phyloP scores from a whole-genome alignment of 2,797 vertebrate genomes.

The Meda fulgida region DNA sequence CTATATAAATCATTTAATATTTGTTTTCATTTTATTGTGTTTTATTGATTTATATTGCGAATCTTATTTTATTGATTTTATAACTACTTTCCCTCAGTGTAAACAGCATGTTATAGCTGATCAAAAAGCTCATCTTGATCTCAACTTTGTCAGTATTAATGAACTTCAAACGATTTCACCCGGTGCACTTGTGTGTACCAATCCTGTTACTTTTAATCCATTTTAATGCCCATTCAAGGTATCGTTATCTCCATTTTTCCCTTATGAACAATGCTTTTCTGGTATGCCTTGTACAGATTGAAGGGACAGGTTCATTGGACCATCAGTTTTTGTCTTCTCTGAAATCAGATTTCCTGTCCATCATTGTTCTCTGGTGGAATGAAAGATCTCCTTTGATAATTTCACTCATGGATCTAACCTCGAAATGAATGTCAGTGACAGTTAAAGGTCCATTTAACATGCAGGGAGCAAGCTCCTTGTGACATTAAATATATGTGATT shows the following conservation, averaged over 20 bases:
- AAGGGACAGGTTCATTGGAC: slow-evolving; percentile 9
- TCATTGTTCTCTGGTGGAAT: neutral
- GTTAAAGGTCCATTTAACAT: slow-evolving; percentile 36
- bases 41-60: too few species aligned
- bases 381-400: slow-evolving; percentile 33
- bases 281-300: neutral
- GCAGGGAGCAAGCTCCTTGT: slow-evolving; percentile 20
- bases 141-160: slow-evolving; percentile 5
- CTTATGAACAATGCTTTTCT: slow-evolving; percentile 1
- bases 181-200: neutral
- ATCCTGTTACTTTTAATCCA: neutral
- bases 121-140: neutral
- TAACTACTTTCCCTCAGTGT: neutral
- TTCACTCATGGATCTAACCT: slow-evolving; percentile 23
- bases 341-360: slow-evolving; percentile 1
- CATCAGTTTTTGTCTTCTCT: slow-evolving; percentile 6
- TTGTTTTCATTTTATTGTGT: too few species aligned
- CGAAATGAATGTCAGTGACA: slow-evolving; percentile 36
- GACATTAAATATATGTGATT: slow-evolving; percentile 43
- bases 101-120: neutral
- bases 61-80: too few species aligned
- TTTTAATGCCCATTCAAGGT: neutral
- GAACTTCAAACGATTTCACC: neutral
- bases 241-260: neutral
- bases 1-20: too few species aligned